Base-by-base conservation (phyloP, 2,888 invertebrate genomes). In the Iphiclides podalirius region DNA sequence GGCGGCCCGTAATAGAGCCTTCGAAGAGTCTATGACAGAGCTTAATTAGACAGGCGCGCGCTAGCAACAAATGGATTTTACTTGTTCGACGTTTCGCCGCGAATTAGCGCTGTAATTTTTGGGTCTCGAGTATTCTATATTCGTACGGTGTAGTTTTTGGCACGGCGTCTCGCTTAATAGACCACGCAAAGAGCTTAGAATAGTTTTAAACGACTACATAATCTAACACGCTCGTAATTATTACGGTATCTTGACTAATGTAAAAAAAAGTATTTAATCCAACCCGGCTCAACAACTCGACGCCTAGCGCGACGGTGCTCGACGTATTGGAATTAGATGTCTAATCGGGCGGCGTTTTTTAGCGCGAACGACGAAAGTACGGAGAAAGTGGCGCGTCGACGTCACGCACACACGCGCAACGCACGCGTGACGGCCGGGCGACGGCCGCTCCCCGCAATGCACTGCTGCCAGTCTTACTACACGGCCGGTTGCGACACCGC, bases 1-100 rank as follows among this genome's bases (percentile, higher is more conserved):
- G 75, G 77, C 76, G 74, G 77, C 79, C 81, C 79, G 84, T 88
- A 88, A 88, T 86, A 86, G 86, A 88, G 84, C 82, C 84, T 87
- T 84, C 86, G 87, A 85, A 82, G 80, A 85, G 83, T 80, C 83
- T 86, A 86, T 87, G 86, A 87, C 87, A 85, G 81, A 81, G 81
- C 82, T 78, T 88, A 88, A 88, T 88, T 84, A 88, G 88, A 88
- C 87, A 86, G 83, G 80, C 86, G 85, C 75, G 72, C 70, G 79
- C 76, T 79, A 75, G 75, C 75, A 77, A 69, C 78, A 80, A 85
- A 87, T 88, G 87, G 87, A 85, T 79, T 88, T 87, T 86, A 79
- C 87, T 85, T 83, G 87, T 87, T 79, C 72, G 64, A 71, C 78
- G 75, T 79, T 79, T 76, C 66, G 64, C 64, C 51, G 63, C 61